A percentile compares a stretch with the other conserved stretches of the same genome.
Evolutionary conservation across 2,888 invertebrate species (phyloP).

Genomic region (Ceramica pisi): DNA sequence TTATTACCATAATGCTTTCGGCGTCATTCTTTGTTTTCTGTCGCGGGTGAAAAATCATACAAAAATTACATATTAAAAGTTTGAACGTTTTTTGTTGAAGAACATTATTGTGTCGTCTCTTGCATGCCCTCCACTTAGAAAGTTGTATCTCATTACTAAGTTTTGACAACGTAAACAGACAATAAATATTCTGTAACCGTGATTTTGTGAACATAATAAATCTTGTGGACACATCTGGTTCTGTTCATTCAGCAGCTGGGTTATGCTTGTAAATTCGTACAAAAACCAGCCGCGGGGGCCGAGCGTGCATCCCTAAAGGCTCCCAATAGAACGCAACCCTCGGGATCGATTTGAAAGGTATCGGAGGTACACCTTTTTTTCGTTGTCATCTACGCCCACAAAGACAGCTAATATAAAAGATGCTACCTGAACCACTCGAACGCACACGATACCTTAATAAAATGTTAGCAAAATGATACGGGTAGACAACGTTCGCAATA

Average conservation of each 20-base stretch:
- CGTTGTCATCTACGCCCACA: conserved; percentile 70
- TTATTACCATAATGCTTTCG: conserved; percentile 25
- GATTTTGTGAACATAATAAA: conserved; percentile 63
- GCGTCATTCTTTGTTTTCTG: conserved; percentile 14
- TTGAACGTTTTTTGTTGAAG: neutral
- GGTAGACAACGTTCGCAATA: conserved; percentile 54
- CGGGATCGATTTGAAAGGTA: conserved; percentile 72
- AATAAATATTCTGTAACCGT: conserved; percentile 49
- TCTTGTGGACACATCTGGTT: conserved; percentile 75
- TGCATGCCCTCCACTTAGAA: conserved; percentile 6
- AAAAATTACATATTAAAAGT: conserved; percentile 29
- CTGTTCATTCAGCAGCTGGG: conserved; percentile 76
- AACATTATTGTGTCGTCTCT: conserved; percentile 7
- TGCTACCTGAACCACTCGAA: conserved; percentile 72
- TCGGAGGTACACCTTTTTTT: conserved; percentile 68
- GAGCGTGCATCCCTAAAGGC: conserved; percentile 67
- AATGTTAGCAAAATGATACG: conserved; percentile 60
- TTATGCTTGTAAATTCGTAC: conserved; percentile 65
- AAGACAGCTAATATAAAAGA: conserved; percentile 68
- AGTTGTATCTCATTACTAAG: conserved; percentile 53
- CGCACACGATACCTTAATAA: conserved; percentile 58
- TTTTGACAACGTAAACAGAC: conserved; percentile 45
- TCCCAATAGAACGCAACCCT: conserved; percentile 76
- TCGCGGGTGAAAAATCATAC: conserved; percentile 12
- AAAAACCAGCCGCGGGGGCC: conserved; percentile 69